A percentile compares a stretch with the other conserved stretches of the same genome.
Evolutionary conservation across 2,113 vertebrate species (phyloP).

Genomic region (Stegastes partitus): DNA sequence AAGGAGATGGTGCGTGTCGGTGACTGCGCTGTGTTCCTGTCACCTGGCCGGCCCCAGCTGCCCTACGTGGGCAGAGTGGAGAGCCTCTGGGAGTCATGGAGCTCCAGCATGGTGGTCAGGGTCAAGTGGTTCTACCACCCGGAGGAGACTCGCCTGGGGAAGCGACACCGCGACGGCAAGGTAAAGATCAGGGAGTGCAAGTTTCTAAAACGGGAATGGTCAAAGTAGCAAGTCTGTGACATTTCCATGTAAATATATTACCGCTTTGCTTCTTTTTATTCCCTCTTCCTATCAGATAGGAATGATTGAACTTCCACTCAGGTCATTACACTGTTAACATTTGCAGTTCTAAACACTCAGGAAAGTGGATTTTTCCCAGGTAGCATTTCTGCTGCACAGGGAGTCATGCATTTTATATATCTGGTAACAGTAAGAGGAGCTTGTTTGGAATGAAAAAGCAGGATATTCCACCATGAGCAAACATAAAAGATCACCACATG

Average conservation of each 20-base stretch:
- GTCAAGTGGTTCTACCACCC: slow-evolving; percentile 99
- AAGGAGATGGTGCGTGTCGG: slow-evolving; percentile 94
- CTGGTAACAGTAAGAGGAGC: slow-evolving; percentile 8
- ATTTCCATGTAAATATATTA: slow-evolving; percentile 46
- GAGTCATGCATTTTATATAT: slow-evolving; percentile 39
- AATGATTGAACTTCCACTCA: slow-evolving; percentile 27
- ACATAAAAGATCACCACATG: slow-evolving; percentile 20
- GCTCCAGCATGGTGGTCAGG: slow-evolving; percentile 98
- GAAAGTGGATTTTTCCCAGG: slow-evolving; percentile 7
- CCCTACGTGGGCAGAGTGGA: slow-evolving; percentile 98
- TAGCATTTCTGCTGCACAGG: neutral
- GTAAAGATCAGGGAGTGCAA: slow-evolving; percentile 76
- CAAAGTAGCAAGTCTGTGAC: slow-evolving; percentile 46
- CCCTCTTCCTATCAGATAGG: slow-evolving; percentile 16
- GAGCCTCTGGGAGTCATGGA: slow-evolving; percentile 99
- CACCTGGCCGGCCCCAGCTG: slow-evolving; percentile 94
- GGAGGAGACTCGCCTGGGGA: slow-evolving; percentile 97
- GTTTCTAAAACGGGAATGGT: slow-evolving; percentile 20
- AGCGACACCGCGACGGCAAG: slow-evolving; percentile 95
- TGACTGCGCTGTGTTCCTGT: slow-evolving; percentile 97
- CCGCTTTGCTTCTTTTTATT: slow-evolving; percentile 31
- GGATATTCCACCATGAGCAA: neutral
- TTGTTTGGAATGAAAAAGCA: slow-evolving; percentile 41
- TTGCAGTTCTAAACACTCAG: slow-evolving; percentile 27
- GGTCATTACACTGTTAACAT: slow-evolving; percentile 24